These are phyloP conservation scores for Verasper variegatus DNA, from an alignment of 2,113 vertebrate genomes.

Conservation along the genomic window DNA sequence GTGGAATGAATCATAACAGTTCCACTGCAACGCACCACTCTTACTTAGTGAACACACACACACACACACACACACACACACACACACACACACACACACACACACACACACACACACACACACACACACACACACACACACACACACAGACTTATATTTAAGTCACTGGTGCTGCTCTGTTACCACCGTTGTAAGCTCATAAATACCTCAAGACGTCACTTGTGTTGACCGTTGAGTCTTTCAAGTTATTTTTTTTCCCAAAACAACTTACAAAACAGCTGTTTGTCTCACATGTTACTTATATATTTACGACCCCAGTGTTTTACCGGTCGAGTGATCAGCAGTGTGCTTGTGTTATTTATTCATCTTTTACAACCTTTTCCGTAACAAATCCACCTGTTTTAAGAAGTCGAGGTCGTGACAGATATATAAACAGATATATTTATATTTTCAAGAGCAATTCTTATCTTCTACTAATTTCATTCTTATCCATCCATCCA, in stretches of 20 bases:
- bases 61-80: not conserved
- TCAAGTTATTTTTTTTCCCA: not conserved
- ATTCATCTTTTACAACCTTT: no score
- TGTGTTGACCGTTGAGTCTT: not conserved
- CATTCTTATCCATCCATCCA: not conserved
- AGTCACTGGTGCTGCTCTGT: not conserved
- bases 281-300: no score
- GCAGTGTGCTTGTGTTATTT: not conserved
- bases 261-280: no score
- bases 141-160: not conserved
- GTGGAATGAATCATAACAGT: conserved; percentile 61
- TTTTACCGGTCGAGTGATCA: not conserved
- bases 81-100: not conserved
- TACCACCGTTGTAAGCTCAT: not conserved
- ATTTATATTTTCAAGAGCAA: no score
- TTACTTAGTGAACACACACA: conserved; percentile 13
- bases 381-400: no score
- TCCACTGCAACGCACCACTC: conserved; percentile 23
- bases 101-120: conserved; percentile 14
- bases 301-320: not conserved
- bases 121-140: not conserved
- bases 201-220: not conserved
- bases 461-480: no score
- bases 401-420: no score
- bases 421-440: no score